phyloP scores from a whole-genome alignment of 2,797 vertebrate species.

The Lophius americanus region DNA sequence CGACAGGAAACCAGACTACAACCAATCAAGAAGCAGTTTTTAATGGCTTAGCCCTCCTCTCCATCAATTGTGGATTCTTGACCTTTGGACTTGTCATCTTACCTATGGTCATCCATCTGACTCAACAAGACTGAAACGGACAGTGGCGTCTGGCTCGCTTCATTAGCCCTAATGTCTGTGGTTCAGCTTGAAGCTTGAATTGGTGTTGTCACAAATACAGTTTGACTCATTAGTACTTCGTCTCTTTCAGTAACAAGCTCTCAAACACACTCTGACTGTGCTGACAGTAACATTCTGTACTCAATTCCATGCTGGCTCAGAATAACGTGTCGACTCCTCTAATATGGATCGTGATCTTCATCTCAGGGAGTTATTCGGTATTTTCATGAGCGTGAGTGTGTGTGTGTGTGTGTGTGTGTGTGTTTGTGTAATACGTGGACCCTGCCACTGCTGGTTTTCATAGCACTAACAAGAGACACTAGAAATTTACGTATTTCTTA shows the following conservation, averaged over 20 bases:
- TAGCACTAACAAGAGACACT: constrained; percentile 43
- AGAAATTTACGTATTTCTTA: constrained; percentile 60
- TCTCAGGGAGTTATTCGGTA: not conserved
- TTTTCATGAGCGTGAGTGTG: not conserved
- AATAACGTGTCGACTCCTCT: constrained; percentile 24
- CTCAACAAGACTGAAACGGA: constrained; percentile 15
- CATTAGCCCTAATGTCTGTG: constrained; percentile 18
- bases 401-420: constrained; percentile 1
- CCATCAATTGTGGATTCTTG: constrained; percentile 26
- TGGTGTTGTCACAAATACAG: not conserved
- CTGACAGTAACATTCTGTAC: constrained; percentile 26
- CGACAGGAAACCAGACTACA: constrained; percentile 37
- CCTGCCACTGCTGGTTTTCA: constrained; percentile 33
- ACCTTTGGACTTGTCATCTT: constrained; percentile 48
- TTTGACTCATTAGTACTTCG: constrained; percentile 15
- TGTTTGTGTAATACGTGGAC: constrained; percentile 19
- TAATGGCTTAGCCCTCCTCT: constrained; percentile 28
- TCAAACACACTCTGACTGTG: constrained; percentile 16
- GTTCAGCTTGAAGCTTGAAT: constrained; percentile 1
- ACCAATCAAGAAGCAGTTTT: constrained; percentile 58
- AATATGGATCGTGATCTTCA: not conserved
- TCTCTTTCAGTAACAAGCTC: constrained; percentile 9
- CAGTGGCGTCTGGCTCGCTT: constrained; percentile 4
- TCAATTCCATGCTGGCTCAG: constrained; percentile 16
- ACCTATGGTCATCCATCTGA: constrained; percentile 19